These are phyloP conservation scores for Polietes domitor DNA, from an alignment of 2,888 invertebrate genomes.

Conservation along the genomic window DNA sequence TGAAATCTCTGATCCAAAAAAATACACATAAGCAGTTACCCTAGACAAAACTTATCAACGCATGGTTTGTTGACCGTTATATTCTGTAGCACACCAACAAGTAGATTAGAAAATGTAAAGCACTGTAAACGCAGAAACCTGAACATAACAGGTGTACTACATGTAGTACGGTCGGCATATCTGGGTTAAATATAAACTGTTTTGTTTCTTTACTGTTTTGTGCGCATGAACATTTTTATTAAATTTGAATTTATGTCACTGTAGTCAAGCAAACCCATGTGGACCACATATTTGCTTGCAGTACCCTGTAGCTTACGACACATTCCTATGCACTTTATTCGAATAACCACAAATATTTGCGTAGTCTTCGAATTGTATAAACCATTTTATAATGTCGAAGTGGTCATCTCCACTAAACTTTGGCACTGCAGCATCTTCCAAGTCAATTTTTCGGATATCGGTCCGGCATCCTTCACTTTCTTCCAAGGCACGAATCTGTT, in stretches of 20 bases:
- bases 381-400: conserved; percentile 42
- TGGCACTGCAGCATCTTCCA: conserved; percentile 35
- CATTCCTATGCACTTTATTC: conserved; percentile 28
- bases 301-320: conserved; percentile 35
- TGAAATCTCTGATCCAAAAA: too few relatives aligned
- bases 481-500: conserved; percentile 36
- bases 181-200: too few relatives aligned
- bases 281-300: conserved; percentile 34
- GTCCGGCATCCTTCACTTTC: background rate
- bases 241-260: too few relatives aligned
- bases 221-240: conserved; percentile 36
- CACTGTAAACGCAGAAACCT: too few relatives aligned
- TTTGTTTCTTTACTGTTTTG: too few relatives aligned
- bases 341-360: conserved; percentile 13
- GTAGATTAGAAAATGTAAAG: too few relatives aligned
- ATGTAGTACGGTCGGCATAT: too few relatives aligned
- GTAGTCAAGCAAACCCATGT: conserved; percentile 35
- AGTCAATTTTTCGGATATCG: conserved; percentile 6
- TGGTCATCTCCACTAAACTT: conserved; percentile 49
- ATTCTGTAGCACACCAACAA: too few relatives aligned
- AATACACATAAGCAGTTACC: too few relatives aligned
- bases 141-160: too few relatives aligned
- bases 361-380: conserved; percentile 49
- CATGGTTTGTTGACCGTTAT: too few relatives aligned
- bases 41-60: too few relatives aligned